Base-by-base conservation (phyloP, 2,888 invertebrate genomes). In the Mimumesa dahlbomi region DNA sequence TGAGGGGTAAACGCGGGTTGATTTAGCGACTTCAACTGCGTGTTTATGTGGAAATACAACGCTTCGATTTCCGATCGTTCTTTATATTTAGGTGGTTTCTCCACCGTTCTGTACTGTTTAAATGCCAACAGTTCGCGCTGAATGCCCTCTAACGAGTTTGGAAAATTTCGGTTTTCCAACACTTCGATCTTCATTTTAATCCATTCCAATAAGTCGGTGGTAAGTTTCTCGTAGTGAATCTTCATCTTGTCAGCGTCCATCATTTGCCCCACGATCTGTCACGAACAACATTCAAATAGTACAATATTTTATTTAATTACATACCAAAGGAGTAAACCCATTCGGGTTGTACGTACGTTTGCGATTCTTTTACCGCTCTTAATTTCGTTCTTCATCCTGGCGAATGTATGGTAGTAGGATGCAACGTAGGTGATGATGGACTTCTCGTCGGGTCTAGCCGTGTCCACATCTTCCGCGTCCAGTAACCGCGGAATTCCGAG, bases 391-490 rank as follows among this genome's bases (percentile, higher is more conserved):
- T 98, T 99, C 97, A 99, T 98, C 81, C 98, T 93, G 43, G 99
- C 98, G 91, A 99, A 99, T 62, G 98, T 98, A 91, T 99, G 99
- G 90, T 99, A 99, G 91, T 98, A 99, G 13, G 98, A 97, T 1
- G 99, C 98, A 34, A 99, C 98, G 89, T 99, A 99, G 18, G 99
- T 99, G 92, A 99, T 96, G 88, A 99, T 97, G 29, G 98, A 98
- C 90, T 98, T 99, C 91, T 99, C 99, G 89, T 99, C 99, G 0
- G 98, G 98, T 45, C 97, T 93, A 56, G 92, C 94, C 0, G 95
- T 97, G 91, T 99, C 98, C 77, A 99, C 95, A 90, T 99, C 98
- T 92, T 98, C 98, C 68, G 98, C 98, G 89, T 98, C 98, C 52
- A 99, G 92, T 61, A 99, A 93, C 73, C 94, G 93, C 13, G 98